These are phyloP conservation scores for Zaprionus davidi DNA, from an alignment of 1,140 invertebrate species.

Conservation along the genomic window DNA sequence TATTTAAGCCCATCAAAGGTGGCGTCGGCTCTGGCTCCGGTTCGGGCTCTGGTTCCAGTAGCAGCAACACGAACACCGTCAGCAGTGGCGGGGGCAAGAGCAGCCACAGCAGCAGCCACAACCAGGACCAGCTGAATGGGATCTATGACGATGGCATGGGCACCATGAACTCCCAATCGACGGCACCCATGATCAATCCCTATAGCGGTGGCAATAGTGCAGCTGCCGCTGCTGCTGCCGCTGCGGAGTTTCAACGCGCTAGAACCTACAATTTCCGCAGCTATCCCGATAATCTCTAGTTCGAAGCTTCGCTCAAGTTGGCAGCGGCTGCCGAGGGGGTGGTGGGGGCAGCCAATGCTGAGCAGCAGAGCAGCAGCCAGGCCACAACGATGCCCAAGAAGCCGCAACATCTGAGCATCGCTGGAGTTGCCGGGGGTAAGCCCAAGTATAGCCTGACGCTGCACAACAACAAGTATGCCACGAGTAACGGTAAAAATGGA, in stretches of 20 bases:
- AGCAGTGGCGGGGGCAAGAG: slow-evolving; percentile 74
- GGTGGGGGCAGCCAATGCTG: background rate
- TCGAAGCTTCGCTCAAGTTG: slow-evolving; percentile 79
- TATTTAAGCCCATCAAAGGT: slow-evolving; percentile 83
- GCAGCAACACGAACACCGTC: slow-evolving; percentile 63
- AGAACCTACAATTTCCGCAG: slow-evolving; percentile 83
- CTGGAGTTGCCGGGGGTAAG: slow-evolving; percentile 22
- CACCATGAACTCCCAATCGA: slow-evolving; percentile 81
- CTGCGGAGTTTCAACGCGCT: slow-evolving; percentile 80
- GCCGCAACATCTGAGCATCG: slow-evolving; percentile 69
- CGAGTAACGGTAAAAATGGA: slow-evolving; percentile 39
- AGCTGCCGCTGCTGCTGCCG: slow-evolving; percentile 57
- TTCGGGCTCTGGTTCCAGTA: slow-evolving; percentile 46
- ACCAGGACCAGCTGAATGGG: slow-evolving; percentile 69
- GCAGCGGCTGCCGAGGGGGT: slow-evolving; percentile 45
- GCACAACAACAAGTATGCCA: slow-evolving; percentile 53
- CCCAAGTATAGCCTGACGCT: slow-evolving; percentile 50
- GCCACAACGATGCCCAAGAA: slow-evolving; percentile 73
- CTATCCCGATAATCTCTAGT: slow-evolving; percentile 84
- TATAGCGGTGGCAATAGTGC: slow-evolving; percentile 65
- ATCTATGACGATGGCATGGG: slow-evolving; percentile 80
- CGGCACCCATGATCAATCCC: slow-evolving; percentile 82
- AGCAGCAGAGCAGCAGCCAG: slow-evolving; percentile 14
- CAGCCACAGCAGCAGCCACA: slow-evolving; percentile 66
- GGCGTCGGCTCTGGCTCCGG: slow-evolving; percentile 21